Base-by-base conservation (phyloP, 2,113 vertebrate species). In the Onychorhynchus coronatus region DNA sequence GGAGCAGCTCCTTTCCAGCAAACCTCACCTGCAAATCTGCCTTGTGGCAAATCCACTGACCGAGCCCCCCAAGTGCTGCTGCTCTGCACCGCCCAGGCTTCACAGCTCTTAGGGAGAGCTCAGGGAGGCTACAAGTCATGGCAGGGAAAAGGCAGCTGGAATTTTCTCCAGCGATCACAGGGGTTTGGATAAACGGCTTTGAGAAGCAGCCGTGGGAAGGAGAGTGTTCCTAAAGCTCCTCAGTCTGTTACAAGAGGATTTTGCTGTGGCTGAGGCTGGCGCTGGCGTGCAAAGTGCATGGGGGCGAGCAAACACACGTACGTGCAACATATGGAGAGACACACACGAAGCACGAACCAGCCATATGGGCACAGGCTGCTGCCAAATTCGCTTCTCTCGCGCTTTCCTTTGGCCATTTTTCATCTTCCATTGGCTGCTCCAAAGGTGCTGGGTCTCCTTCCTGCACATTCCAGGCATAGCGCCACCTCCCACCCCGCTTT, bases 251-350 rank as follows among this genome's bases (percentile, higher is more conserved):
- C 52, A 30, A 30, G 62, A 33, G 39, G 33, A 9, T 77, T 68
- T 53, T 84, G 55, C 61, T 74, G 61, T 61, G 61, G 31, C 53
- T 46, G 76, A 59, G 61, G 53, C 63, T 35, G n/a, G 14, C 5
- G 4, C 76, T 63, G 81, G 85, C 31, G 27, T 13, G 75, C 81
- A 67, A 55, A 75, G 93, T 24, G 78, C 71, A n/a, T 1, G 2
- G 90, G 92, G 93, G 77, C 8, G 39, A 89, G 19, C 88, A 97
- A 89, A 91, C 85, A 81, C 77, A 41, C 5, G 31, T 89, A 89
- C 14, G 1, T 87, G 28, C 85, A 89, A n/a, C 92, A 88, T 93
- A 89, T 77, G 95, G 93, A 61, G 39, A 71, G 71, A 82, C 78
- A 75, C 95, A 81, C 88, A 33, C 16, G 1, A 74, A n/a, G 78